These are phyloP conservation scores for Gila robusta DNA, from an alignment of 2,797 vertebrate species.

Conservation along the genomic window DNA sequence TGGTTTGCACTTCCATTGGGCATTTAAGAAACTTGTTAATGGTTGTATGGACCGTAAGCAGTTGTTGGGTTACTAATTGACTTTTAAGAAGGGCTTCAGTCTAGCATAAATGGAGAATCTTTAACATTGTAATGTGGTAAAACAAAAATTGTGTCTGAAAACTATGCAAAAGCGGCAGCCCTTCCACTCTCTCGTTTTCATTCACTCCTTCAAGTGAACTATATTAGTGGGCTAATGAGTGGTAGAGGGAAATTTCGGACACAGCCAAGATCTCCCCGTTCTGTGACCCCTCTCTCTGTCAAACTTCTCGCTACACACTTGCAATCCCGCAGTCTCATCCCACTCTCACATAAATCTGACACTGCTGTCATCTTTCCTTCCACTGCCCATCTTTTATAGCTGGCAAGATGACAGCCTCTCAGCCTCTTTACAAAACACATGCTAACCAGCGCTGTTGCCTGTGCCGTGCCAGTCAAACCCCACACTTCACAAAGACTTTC, in stretches of 20 bases:
- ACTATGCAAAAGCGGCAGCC: background rate
- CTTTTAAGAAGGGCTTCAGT: background rate
- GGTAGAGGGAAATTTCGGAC: background rate
- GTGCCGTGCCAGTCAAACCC: slow-evolving; percentile 60
- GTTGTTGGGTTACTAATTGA: background rate
- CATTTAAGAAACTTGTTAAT: background rate
- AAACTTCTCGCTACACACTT: slow-evolving; percentile 33
- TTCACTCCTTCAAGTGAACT: background rate
- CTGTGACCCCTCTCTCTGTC: slow-evolving; percentile 42
- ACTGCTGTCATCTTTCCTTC: slow-evolving; percentile 66
- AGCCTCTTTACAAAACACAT: slow-evolving; percentile 58
- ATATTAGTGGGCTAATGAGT: background rate
- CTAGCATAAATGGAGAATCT: slow-evolving; percentile 14
- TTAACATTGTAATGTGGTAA: background rate
- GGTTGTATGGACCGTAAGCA: background rate
- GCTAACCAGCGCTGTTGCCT: slow-evolving; percentile 66
- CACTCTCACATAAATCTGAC: slow-evolving; percentile 68
- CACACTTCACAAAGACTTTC: slow-evolving; percentile 16
- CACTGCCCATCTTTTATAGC: slow-evolving; percentile 62
- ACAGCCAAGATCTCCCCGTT: background rate
- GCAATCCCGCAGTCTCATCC: slow-evolving; percentile 66
- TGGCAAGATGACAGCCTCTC: slow-evolving; percentile 58
- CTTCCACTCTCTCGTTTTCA: background rate
- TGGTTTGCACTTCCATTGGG: background rate
- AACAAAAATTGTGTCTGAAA: background rate